Conservation (phyloP, 1,140 invertebrate genomes). For the Drosophila navojoa region DNA sequence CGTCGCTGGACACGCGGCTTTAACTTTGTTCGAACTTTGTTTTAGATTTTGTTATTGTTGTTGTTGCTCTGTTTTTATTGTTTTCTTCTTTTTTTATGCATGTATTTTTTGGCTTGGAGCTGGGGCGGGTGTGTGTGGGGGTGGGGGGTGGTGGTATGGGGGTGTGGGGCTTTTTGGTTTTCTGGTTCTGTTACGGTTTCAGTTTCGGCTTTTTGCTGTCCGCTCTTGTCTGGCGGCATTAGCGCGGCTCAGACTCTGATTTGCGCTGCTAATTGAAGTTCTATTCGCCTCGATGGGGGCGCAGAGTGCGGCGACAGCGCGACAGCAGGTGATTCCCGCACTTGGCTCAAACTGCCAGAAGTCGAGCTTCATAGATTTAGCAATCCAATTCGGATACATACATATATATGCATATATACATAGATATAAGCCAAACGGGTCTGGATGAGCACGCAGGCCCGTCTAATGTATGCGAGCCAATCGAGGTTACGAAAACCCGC, state of each 20-base stretch:
- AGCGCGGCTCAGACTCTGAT: conserved; percentile 62
- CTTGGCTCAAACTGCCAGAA: too few species aligned
- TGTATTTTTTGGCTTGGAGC: too few species aligned
- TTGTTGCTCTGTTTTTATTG: conserved; percentile 3
- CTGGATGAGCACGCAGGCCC: too few species aligned
- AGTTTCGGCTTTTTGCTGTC: conserved; percentile 16
- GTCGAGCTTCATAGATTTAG: not conserved
- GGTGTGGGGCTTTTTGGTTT: too few species aligned
- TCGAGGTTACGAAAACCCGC: too few species aligned
- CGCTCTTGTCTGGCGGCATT: conserved; percentile 41
- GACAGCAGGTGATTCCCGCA: conserved; percentile 25
- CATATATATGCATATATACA: too few species aligned
- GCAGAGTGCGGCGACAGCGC: not conserved
- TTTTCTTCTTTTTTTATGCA: conserved; percentile 1
- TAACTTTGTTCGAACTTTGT: conserved; percentile 57
- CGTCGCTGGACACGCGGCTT: conserved; percentile 69
- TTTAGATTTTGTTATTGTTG: conserved; percentile 10
- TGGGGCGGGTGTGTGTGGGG: too few species aligned
- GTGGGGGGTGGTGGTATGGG: too few species aligned
- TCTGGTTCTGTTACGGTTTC: conserved; percentile 24
- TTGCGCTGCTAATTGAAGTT: conserved; percentile 73
- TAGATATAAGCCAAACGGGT: too few species aligned
- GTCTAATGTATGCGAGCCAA: too few species aligned
- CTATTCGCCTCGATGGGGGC: conserved; percentile 32
- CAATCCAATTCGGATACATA: too few species aligned